A percentile compares a stretch with the other conserved stretches of the same genome.
Evolutionary conservation across 2,797 vertebrate genomes (phyloP).

Genomic region (Peromyscus melanophrys): DNA sequence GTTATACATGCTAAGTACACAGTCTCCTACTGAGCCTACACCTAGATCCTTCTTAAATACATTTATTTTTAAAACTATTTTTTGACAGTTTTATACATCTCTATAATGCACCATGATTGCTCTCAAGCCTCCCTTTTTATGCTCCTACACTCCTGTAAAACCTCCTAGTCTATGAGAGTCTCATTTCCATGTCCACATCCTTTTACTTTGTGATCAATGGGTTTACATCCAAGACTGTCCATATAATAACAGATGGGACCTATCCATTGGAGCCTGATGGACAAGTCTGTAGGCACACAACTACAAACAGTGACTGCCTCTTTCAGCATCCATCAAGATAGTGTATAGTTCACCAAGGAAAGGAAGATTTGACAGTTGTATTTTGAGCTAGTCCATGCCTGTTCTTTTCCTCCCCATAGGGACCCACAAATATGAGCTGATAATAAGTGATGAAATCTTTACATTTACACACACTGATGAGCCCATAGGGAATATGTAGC

Average conservation of each 20-base stretch:
- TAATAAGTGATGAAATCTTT: background rate
- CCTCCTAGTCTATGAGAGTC: background rate
- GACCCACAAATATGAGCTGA: background rate
- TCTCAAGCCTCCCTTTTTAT: background rate
- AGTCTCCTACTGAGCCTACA: background rate
- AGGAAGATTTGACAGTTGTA: background rate
- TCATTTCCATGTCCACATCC: background rate
- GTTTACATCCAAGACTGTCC: background rate
- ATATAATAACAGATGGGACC: background rate
- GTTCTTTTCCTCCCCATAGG: background rate
- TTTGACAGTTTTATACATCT: background rate
- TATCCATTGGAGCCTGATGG: background rate
- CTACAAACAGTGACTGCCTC: background rate
- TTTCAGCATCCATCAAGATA: background rate
- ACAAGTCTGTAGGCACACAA: background rate
- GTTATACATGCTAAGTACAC: background rate
- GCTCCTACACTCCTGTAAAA: background rate
- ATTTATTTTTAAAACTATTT: background rate
- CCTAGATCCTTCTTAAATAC: background rate
- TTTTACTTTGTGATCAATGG: background rate
- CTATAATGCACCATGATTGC: background rate
- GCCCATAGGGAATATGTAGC: background rate
- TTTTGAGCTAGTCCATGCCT: background rate
- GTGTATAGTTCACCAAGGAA: background rate
- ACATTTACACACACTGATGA: background rate